A percentile compares a stretch with the other conserved stretches of the same genome.
phyloP scores from a whole-genome alignment of 2,888 invertebrate genomes.

The Napeogenes inachia region DNA sequence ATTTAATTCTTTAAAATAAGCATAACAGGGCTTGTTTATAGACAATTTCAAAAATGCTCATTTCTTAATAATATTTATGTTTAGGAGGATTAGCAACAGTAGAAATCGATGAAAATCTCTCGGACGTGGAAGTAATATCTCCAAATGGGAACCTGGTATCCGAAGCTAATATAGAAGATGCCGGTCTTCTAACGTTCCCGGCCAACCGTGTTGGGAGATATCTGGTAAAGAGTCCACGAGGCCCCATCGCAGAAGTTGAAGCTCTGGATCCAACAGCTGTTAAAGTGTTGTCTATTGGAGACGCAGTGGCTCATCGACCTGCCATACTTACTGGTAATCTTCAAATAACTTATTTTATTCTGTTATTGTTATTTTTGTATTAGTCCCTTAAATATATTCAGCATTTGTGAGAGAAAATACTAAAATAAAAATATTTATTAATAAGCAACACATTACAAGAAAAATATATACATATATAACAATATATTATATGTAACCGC shows the following conservation, averaged over 20 bases:
- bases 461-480: no score
- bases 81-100: constrained; percentile 77
- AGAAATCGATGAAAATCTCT: constrained; percentile 78
- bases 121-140: constrained; percentile 82
- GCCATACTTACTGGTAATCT: constrained; percentile 84
- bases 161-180: constrained; percentile 78
- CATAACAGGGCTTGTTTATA: no score
- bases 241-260: constrained; percentile 78
- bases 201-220: constrained; percentile 86
- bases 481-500: no score
- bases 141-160: constrained; percentile 80
- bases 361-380: no score
- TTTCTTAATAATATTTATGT: background rate
- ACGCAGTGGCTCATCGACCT: constrained; percentile 87
- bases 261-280: constrained; percentile 87
- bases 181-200: constrained; percentile 84
- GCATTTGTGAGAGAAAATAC: no score
- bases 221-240: constrained; percentile 75
- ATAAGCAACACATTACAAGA: no score
- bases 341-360: no score
- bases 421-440: no score
- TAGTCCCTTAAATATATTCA: no score
- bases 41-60: no score
- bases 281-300: constrained; percentile 84
- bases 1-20: no score